phyloP scores from a whole-genome alignment of 2,113 vertebrate genomes.

The Bubo scandiacus region DNA sequence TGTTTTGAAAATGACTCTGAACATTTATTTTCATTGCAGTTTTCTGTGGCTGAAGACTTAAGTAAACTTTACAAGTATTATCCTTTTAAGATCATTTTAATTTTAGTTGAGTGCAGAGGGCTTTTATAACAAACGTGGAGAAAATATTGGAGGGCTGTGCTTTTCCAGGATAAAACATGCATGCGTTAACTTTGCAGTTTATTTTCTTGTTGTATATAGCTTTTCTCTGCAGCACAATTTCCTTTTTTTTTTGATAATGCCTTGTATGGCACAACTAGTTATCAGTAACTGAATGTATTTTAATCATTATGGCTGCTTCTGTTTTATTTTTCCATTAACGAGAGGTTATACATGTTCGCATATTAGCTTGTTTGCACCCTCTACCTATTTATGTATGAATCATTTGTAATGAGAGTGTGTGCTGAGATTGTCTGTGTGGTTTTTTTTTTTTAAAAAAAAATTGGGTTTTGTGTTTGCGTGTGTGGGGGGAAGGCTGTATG shows the following conservation, averaged over 20 bases:
- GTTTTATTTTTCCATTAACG: conserved; percentile 71
- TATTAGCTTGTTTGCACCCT: conserved; percentile 79
- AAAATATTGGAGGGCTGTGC: conserved; percentile 76
- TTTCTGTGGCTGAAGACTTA: conserved; percentile 80
- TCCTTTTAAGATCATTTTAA: conserved; percentile 81
- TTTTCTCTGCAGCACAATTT: conserved; percentile 81
- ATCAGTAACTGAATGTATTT: conserved; percentile 83
- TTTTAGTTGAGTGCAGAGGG: conserved; percentile 81
- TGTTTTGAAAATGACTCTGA: conserved; percentile 79
- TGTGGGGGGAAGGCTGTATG: conserved; percentile 70
- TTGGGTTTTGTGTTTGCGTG: conserved; percentile 47
- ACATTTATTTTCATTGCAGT: conserved; percentile 78
- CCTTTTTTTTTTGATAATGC: conserved; percentile 68
- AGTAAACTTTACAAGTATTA: conserved; percentile 78
- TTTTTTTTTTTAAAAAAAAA: conserved; percentile 8
- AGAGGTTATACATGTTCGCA: conserved; percentile 74
- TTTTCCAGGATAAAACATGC: conserved; percentile 80
- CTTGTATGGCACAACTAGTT: conserved; percentile 73
- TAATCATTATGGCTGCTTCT: conserved; percentile 82
- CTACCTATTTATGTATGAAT: conserved; percentile 82
- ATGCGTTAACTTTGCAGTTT: conserved; percentile 79
- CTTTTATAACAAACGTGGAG: conserved; percentile 77
- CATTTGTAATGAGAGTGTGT: conserved; percentile 75
- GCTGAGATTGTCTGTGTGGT: conserved; percentile 69
- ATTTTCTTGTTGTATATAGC: conserved; percentile 79